These are phyloP conservation scores for Drosophila differens DNA, from an alignment of 2,888 invertebrate species.

Conservation along the genomic window DNA sequence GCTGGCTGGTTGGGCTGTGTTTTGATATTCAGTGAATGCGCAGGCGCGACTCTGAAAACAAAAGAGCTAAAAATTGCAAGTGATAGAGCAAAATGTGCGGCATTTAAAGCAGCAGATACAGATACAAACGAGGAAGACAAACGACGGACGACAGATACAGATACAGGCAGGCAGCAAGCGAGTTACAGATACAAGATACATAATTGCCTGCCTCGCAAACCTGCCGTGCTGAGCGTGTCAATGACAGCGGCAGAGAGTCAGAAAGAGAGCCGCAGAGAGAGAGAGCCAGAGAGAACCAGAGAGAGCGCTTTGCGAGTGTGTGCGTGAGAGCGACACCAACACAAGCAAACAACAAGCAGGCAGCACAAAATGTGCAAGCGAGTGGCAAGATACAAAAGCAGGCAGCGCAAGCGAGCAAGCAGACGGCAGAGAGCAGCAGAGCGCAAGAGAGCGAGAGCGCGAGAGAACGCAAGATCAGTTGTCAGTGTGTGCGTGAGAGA, in stretches of 20 bases:
- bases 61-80: constrained; percentile 59
- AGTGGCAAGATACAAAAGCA: constrained; percentile 40
- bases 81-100: constrained; percentile 78
- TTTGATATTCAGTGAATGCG: constrained; percentile 55
- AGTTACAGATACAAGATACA: constrained; percentile 79
- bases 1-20: constrained; percentile 2
- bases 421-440: neutral
- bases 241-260: constrained; percentile 58
- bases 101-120: constrained; percentile 61
- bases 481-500: constrained; percentile 47
- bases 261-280: constrained; percentile 1
- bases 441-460: constrained; percentile 2
- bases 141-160: constrained; percentile 32
- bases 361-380: constrained; percentile 57
- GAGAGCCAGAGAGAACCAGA: constrained; percentile 1
- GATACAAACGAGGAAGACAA: constrained; percentile 11
- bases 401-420: constrained; percentile 6
- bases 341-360: constrained; percentile 38
- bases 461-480: constrained; percentile 31
- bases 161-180: constrained; percentile 55
- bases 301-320: constrained; percentile 21
- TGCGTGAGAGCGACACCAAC: constrained; percentile 68
- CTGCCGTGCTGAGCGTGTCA: constrained; percentile 74
- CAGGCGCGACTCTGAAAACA: constrained; percentile 61
- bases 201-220: constrained; percentile 71